These are phyloP conservation scores for Ciona savignyi DNA, from an alignment of 23 tunicate genomes.

Conservation along the genomic window DNA sequence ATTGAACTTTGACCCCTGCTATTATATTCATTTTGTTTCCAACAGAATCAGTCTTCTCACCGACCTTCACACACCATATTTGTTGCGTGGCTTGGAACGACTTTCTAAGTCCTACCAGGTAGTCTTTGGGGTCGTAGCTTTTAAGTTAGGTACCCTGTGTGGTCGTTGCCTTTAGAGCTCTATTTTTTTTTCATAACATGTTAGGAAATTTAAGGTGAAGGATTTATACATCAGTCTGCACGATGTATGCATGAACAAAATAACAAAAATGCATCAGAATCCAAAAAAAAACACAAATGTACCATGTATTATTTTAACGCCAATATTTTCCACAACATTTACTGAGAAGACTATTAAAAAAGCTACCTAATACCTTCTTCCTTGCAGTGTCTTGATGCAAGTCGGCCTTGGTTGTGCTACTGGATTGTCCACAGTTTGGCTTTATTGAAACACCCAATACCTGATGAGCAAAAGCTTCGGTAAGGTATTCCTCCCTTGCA, in stretches of 20 bases:
- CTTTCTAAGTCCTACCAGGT: conserved; percentile 64
- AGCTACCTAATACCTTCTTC: neutral
- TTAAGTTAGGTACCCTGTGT: no score
- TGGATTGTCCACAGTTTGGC: conserved; percentile 90
- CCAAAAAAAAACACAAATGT: neutral
- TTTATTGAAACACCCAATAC: conserved; percentile 40
- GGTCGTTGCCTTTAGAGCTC: no score
- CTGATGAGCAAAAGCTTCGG: conserved; percentile 56
- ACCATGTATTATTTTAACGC: neutral
- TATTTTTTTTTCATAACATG: no score
- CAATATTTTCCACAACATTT: neutral
- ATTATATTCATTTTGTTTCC: no score
- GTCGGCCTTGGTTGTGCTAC: conserved; percentile 92
- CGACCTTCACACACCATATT: conserved; percentile 46
- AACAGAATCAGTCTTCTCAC: conserved; percentile 43
- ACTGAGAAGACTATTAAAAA: no score
- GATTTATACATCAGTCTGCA: no score
- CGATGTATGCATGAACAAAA: no score
- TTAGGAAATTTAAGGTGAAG: no score
- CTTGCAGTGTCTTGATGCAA: conserved; percentile 84
- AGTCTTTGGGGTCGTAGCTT: no score
- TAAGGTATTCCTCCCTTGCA: neutral
- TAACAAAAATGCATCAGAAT: neutral
- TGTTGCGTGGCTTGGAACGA: conserved; percentile 48
- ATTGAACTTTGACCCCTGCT: no score